Evolutionary conservation across 1,140 invertebrate species (phyloP).

Genomic region (Zaprionus lachaisei): DNA sequence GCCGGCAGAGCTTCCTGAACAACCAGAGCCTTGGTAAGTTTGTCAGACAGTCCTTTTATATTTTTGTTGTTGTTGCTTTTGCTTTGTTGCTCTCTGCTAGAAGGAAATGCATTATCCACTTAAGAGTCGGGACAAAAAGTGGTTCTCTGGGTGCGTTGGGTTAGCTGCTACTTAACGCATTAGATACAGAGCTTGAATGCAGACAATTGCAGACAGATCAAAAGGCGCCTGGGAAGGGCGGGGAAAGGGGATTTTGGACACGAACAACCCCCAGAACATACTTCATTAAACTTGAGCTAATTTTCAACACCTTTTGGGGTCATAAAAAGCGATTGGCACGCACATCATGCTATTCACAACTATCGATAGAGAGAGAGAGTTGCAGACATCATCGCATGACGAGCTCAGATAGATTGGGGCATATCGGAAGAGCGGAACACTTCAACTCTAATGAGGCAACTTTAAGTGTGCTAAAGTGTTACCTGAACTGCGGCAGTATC

Average conservation of each 20-base stretch:
- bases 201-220: slow-evolving; percentile 46
- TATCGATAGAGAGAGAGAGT: slow-evolving; percentile 7
- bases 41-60: slow-evolving; percentile 51
- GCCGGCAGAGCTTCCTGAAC: slow-evolving; percentile 14
- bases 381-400: slow-evolving; percentile 38
- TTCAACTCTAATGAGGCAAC: slow-evolving; percentile 68
- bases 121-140: slow-evolving; percentile 66
- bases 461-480: slow-evolving; percentile 63
- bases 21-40: slow-evolving; percentile 55
- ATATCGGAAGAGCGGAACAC: slow-evolving; percentile 39
- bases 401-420: slow-evolving; percentile 17
- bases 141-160: slow-evolving; percentile 46
- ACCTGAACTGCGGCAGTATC: slow-evolving; percentile 44
- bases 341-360: slow-evolving; percentile 23
- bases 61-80: slow-evolving; percentile 36
- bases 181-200: slow-evolving; percentile 51
- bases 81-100: slow-evolving; percentile 55
- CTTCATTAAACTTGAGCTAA: slow-evolving; percentile 69
- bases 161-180: slow-evolving; percentile 69
- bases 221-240: background rate
- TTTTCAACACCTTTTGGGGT: slow-evolving; percentile 65
- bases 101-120: slow-evolving; percentile 81
- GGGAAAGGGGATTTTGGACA: background rate
- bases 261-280: slow-evolving; percentile 19
- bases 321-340: slow-evolving; percentile 65